Base-by-base conservation (phyloP, 2,797 vertebrate genomes). In the Pteronotus mesoamericanus region DNA sequence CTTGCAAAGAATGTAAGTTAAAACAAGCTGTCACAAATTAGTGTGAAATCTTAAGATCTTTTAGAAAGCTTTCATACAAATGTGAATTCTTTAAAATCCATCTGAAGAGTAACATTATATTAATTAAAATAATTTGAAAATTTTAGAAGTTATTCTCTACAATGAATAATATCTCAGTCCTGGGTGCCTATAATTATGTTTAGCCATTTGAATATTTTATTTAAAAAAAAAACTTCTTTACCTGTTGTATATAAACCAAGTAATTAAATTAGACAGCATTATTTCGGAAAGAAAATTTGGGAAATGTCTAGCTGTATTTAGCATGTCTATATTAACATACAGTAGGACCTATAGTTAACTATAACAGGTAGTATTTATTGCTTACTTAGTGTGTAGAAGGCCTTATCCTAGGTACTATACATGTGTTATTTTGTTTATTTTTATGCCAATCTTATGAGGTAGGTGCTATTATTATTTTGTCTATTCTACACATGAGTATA, bases 21-120 rank as follows among this genome's bases (percentile, higher is more conserved):
- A 94, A 97, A 80, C 32, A 86, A 71, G n/a, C 86, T 88, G 77
- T 82, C 68, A 83, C 90, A 11, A 93, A 94, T 66, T 16, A 74
- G 22, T 53, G 34, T 57, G 89, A 92, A 93, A 86, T 8, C 18
- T 82, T 94, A 78, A 82, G 94, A 55, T 1, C 15, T 92, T 95
- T 92, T 79, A 6, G 95, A 93, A 84, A 61, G 26, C 18, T 69
- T 69, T 80, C 29, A 68, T 26, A 39, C 29, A 95, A 89, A 89
- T 75, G 18, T 34, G 57, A 72, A 94, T 94, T 82, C 3, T 55
- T 91, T 92, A 34, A 21, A 75, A 3, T 66, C 75, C 16, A 61
- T 29, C 79, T 51, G 18, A 86, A 85, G 9, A 80, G 3, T 75
- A 69, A 44, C 9, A 83, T 24, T 82, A 34, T 69, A 87, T 39